Evolutionary conservation across 2,888 invertebrate genomes (phyloP), one percentile per base, ranked within the genome.

Genomic region (Bruchidius siliquastri): DNA sequence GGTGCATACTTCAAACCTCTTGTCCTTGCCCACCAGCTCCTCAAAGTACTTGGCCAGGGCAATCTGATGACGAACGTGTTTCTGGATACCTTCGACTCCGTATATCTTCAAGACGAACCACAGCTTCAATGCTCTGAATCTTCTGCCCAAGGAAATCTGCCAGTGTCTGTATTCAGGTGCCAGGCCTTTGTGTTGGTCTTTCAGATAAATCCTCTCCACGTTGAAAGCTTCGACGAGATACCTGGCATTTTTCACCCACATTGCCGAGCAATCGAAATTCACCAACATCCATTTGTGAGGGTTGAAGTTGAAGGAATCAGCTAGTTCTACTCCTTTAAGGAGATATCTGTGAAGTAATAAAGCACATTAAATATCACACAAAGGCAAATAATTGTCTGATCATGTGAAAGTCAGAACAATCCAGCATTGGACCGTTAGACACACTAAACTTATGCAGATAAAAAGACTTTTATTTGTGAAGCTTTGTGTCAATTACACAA

Each of bases 231-330:
- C 93, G 0, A 95, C 92, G 72, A 99, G 88, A 80, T 93, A 90
- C 80, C 91, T 91, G 0, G 94, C 91, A 84, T 98, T 92, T 82
- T 92, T 93, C 0, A 98, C 92, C 95, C 95, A 95, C 90, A 99
- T 92, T 0, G 96, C 93, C 0, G 97, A 96, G 83, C 98, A 98
- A 86, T 99, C 99, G 79, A 98, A 99, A 85, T 95, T 97, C 3
- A 97, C 94, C 76, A 97, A 90, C 88, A 99, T 90, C 94, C 97
- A 98, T 87, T 99, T 99, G 86, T 98, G 98, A 0, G 96, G 92
- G 86, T 99, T 99, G 78, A 97, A 93, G 85, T 97, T 96, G 81
- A 98, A 93, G 0, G 98, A 98, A 84, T 97, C 94, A 0, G 93
- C 94, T 73, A 90, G 90, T 85, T 98, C 91, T 0, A 95, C 85